Evolutionary conservation across 2,113 vertebrate species (phyloP), one percentile per base, ranked within the genome.

Genomic region (Pampusana beccarii): DNA sequence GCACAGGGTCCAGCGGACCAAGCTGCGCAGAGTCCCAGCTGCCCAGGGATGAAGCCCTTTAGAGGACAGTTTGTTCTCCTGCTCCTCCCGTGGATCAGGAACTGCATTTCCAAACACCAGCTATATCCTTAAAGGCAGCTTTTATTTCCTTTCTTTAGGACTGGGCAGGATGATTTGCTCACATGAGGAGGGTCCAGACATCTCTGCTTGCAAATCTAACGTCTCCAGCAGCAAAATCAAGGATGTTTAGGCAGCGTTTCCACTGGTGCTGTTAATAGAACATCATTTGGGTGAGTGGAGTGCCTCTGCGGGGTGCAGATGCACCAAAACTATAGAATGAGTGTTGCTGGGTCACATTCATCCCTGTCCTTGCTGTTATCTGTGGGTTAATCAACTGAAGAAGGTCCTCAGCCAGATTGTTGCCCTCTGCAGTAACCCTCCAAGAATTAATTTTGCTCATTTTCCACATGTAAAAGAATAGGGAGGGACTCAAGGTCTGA

Each of bases 71-170:
- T 77, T 48, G 44, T 75, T 44, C 66, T 69, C 33, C 69, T 34
- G 26, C 42, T 56, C 17, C n/a, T 56, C 15, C 33, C 12, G 56
- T 54, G 57, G 14, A 86, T 85, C 4, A 3, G 84, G 86, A 92
- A 73, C 42, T 6, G 2, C 48, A 11, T 84, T 94, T 61, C 84
- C 86, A 88, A 96, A 72, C 74, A 74, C 31, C 51, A 38, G 33
- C 36, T 42, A 19, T 5, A 33, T 14, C 73, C 34, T n/a, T 65
- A n/a, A 62, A 80, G 10, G 6, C 26, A 87, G 72, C 51, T 83
- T 86, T 75, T 19, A 2, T 54, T 72, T 93, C 94, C 74, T 95
- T 95, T 75, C 70, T 74, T 86, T 56, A 82, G 77, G 79, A 42
- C 53, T 29, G 40, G 51, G 24, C 66, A 85, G 95, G 88, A 80